Percentiles rank a stretch among this genome's conserved stretches.
Conservation (phyloP, 2,113 vertebrate species). For the Sardina pilchardus region DNA sequence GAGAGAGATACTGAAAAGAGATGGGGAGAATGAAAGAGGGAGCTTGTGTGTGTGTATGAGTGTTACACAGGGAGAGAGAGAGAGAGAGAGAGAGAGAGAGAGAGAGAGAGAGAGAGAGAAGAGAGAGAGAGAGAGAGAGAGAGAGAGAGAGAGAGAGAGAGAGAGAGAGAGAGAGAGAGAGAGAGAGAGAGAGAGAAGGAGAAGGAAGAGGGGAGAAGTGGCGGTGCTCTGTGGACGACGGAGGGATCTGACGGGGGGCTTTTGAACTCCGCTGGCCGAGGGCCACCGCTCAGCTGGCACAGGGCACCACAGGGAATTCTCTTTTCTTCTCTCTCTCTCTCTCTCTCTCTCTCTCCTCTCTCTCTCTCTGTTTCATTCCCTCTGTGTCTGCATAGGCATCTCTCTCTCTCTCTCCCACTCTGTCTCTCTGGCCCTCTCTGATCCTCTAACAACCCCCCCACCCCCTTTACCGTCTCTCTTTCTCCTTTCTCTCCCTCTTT, state of each 20-base stretch:
- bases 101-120: not conserved
- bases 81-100: too few species aligned
- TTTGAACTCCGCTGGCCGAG: not conserved
- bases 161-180: not conserved
- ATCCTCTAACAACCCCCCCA: not conserved
- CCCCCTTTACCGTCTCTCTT: not conserved
- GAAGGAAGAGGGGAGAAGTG: not conserved
- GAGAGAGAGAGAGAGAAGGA: not conserved
- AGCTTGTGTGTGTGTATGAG: not conserved
- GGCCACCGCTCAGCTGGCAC: not conserved
- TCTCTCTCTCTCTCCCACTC: not conserved
- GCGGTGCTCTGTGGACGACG: not conserved
- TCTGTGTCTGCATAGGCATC: not conserved
- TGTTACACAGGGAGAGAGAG: too few species aligned
- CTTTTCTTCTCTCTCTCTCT: not conserved
- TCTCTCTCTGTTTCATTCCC: not conserved
- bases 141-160: not conserved
- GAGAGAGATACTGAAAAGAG: too few species aligned
- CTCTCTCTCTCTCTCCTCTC: not conserved
- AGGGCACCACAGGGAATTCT: not conserved
- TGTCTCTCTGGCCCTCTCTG: not conserved
- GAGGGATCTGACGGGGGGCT: not conserved
- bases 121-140: not conserved
- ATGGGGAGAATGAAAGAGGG: too few species aligned
- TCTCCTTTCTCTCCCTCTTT: not conserved